phyloP scores from a whole-genome alignment of 2,888 invertebrate genomes.

The Cephalotes varians region DNA sequence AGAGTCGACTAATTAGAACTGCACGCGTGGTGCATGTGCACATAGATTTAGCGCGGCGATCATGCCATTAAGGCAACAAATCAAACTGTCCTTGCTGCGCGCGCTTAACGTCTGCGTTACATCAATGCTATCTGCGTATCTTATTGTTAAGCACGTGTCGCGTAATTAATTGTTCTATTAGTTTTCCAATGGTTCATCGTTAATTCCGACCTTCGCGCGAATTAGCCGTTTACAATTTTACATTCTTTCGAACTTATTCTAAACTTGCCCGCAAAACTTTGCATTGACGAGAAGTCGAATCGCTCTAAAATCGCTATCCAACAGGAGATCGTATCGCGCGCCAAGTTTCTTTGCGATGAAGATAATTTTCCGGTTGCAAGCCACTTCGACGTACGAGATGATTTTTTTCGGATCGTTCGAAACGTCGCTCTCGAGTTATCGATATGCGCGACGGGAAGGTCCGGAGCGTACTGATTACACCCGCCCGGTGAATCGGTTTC shows the following conservation, averaged over 20 bases:
- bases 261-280: background rate
- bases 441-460: constrained; percentile 59
- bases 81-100: constrained; percentile 74
- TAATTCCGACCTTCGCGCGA: background rate
- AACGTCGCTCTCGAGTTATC: constrained; percentile 31
- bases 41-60: constrained; percentile 67
- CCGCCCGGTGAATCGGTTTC: constrained; percentile 41
- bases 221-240: background rate
- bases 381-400: background rate
- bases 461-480: constrained; percentile 67
- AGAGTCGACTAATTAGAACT: constrained; percentile 74
- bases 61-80: constrained; percentile 73
- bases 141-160: background rate
- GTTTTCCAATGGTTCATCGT: constrained; percentile 21
- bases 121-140: constrained; percentile 50
- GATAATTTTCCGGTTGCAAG: background rate
- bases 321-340: background rate
- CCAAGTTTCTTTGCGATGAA: background rate
- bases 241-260: background rate
- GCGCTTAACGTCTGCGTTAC: constrained; percentile 59
- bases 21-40: constrained; percentile 39
- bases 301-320: background rate
- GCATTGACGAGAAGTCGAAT: background rate
- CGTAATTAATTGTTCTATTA: constrained; percentile 39
- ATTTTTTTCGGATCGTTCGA: constrained; percentile 6